These are phyloP conservation scores for Sarcophaga subvicina DNA, from an alignment of 2,888 invertebrate species.

Conservation along the genomic window DNA sequence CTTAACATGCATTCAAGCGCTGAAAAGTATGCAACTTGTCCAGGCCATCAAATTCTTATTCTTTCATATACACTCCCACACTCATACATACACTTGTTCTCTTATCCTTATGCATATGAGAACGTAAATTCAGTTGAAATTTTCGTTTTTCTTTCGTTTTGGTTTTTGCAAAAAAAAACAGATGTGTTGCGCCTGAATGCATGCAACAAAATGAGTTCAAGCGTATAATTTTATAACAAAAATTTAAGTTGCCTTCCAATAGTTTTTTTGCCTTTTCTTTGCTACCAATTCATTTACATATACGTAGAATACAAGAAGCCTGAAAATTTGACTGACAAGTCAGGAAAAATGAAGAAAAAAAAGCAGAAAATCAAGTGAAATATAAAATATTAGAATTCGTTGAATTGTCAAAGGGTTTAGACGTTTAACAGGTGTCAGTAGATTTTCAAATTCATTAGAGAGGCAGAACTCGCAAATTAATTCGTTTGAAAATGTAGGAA, in stretches of 20 bases:
- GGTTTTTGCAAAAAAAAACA: neutral
- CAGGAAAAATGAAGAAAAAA: too few relatives aligned
- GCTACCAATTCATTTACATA: too few relatives aligned
- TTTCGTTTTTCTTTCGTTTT: neutral
- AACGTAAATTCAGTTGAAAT: neutral
- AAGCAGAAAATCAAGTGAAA: too few relatives aligned
- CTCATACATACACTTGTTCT: neutral
- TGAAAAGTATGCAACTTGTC: conserved; percentile 59
- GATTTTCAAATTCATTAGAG: too few relatives aligned
- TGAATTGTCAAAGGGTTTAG: too few relatives aligned
- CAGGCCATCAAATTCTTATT: conserved; percentile 48
- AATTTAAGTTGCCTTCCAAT: conserved; percentile 3
- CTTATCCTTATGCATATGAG: neutral
- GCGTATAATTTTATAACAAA: conserved; percentile 50
- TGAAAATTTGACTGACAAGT: too few relatives aligned
- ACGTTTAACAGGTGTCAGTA: too few relatives aligned
- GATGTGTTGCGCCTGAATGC: conserved; percentile 49
- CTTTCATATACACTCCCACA: neutral
- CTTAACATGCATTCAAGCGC: conserved; percentile 51
- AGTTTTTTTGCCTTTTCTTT: neutral
- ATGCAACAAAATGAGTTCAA: conserved; percentile 37
- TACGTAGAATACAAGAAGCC: too few relatives aligned
- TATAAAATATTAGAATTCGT: too few relatives aligned
- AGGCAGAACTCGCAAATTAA: too few relatives aligned
- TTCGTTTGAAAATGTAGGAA: too few relatives aligned